Conservation (phyloP, 2,888 invertebrate genomes). For the Podabrus alpinus region DNA sequence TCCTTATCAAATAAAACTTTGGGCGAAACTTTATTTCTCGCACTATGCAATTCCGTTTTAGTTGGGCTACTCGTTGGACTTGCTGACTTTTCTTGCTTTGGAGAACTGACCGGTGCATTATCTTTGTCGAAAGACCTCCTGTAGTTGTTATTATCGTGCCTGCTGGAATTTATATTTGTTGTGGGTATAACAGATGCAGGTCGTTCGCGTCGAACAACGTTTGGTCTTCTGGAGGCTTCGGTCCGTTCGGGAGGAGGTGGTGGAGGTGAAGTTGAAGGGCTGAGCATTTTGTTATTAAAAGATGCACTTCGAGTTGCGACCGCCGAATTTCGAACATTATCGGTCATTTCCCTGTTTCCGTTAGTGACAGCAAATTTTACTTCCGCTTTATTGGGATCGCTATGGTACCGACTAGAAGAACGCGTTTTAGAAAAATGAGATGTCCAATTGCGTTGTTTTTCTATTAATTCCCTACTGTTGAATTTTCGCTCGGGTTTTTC, state of each 20-base stretch:
- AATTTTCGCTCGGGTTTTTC: slow-evolving; percentile 84
- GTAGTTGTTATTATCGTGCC: slow-evolving; percentile 21
- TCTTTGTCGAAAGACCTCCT: slow-evolving; percentile 26
- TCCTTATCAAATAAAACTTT: slow-evolving; percentile 39
- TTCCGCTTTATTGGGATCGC: slow-evolving; percentile 67
- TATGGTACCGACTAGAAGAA: slow-evolving; percentile 62
- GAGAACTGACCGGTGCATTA: slow-evolving; percentile 30
- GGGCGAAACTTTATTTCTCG: slow-evolving; percentile 28
- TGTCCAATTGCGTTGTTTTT: slow-evolving; percentile 91
- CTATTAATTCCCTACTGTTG: slow-evolving; percentile 83
- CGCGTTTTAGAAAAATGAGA: slow-evolving; percentile 85
- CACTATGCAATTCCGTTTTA: not conserved
- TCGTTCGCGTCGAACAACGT: slow-evolving; percentile 48
- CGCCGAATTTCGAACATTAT: slow-evolving; percentile 36
- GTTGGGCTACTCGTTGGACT: slow-evolving; percentile 2
- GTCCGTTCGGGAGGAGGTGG: slow-evolving; percentile 57
- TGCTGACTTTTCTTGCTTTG: slow-evolving; percentile 7
- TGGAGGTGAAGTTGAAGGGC: slow-evolving; percentile 54
- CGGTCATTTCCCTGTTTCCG: slow-evolving; percentile 41
- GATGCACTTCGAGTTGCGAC: slow-evolving; percentile 62
- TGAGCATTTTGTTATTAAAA: slow-evolving; percentile 57
- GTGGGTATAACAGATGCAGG: slow-evolving; percentile 52
- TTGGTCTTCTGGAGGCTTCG: slow-evolving; percentile 50
- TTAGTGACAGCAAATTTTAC: slow-evolving; percentile 57
- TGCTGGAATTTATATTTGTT: slow-evolving; percentile 36